These are phyloP conservation scores for Crotalus helleri DNA, from an alignment of 2,113 vertebrate genomes.

Conservation along the genomic window DNA sequence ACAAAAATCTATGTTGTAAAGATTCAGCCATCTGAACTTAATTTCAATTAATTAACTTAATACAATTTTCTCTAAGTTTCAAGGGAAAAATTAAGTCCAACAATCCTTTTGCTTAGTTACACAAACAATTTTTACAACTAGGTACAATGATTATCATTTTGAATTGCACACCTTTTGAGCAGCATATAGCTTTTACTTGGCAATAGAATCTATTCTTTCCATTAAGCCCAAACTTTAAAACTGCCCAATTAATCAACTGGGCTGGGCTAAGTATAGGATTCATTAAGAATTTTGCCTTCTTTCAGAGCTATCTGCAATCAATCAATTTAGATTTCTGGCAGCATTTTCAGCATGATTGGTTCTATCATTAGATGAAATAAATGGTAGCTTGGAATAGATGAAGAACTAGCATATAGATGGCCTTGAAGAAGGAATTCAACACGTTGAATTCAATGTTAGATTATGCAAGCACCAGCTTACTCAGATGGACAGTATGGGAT, in stretches of 20 bases:
- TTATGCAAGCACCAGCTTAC: background rate
- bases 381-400: background rate
- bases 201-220: background rate
- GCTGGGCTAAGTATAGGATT: background rate
- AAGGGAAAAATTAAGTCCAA: background rate
- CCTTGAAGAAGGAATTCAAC: background rate
- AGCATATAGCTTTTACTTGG: background rate
- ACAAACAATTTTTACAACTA: background rate
- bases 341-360: background rate
- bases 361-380: background rate
- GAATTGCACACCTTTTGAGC: background rate
- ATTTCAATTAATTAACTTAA: background rate
- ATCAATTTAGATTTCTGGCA: background rate
- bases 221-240: background rate
- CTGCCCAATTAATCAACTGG: background rate
- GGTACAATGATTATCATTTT: background rate
- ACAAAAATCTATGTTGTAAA: background rate
- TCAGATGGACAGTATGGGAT: background rate
- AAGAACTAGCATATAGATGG: background rate
- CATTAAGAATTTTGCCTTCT: background rate
- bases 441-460: background rate
- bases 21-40: background rate
- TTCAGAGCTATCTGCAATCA: background rate
- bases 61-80: background rate
- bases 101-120: background rate